Percentiles rank a stretch among this genome's conserved stretches.
Conservation (phyloP, 1,140 invertebrate genomes). For the Melanaphis sacchari region DNA sequence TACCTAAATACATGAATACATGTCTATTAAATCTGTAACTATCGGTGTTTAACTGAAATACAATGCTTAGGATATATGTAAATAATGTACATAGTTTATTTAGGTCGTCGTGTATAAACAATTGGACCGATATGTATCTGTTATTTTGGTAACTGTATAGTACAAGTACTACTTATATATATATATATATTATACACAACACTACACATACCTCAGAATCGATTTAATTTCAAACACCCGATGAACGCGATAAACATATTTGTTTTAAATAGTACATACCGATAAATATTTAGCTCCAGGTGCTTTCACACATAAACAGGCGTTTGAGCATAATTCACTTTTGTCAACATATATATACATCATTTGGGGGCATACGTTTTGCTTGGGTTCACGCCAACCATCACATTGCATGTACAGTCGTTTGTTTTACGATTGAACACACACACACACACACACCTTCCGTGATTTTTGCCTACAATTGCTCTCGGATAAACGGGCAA, state of each 20-base stretch:
- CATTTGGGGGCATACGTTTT: slow-evolving; percentile 19
- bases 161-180: not conserved
- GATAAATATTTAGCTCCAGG: slow-evolving; percentile 33
- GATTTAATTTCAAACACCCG: not conserved
- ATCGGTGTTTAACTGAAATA: not conserved
- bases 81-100: not conserved
- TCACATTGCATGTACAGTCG: not conserved
- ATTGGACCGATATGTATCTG: not conserved
- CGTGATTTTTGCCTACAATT: slow-evolving; percentile 33
- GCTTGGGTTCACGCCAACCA: slow-evolving; percentile 52
- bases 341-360: slow-evolving; percentile 32
- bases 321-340: not conserved
- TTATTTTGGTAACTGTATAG: not conserved
- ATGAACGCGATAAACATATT: not conserved
- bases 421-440: slow-evolving; percentile 33
- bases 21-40: slow-evolving; percentile 7
- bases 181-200: not conserved
- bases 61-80: not conserved
- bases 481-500: not conserved
- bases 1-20: not conserved
- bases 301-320: not conserved
- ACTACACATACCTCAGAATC: not conserved
- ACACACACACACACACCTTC: not conserved
- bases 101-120: not conserved
- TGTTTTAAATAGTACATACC: not conserved